Evolutionary conservation across 2,113 vertebrate genomes (phyloP).

Genomic region (Amazona guildingii): DNA sequence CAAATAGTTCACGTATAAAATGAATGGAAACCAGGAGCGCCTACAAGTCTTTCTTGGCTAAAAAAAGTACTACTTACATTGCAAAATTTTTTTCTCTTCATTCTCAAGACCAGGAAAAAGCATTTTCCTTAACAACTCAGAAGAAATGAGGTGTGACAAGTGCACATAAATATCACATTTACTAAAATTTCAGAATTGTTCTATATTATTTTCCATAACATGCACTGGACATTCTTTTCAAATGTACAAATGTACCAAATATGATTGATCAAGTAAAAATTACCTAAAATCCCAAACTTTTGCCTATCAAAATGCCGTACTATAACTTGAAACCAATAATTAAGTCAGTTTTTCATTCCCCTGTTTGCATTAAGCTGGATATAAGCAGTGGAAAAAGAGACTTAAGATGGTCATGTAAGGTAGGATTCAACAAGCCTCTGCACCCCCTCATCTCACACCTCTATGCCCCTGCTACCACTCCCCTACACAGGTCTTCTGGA

Average conservation of each 20-base stretch:
- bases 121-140: conserved; percentile 4
- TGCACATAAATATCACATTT: not conserved
- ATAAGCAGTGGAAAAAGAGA: not conserved
- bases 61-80: not conserved
- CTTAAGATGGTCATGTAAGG: not conserved
- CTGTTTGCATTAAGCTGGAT: not conserved
- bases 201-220: not conserved
- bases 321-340: not conserved
- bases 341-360: not conserved
- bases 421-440: not conserved
- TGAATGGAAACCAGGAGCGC: not conserved
- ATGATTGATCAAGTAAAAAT: not conserved
- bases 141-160: conserved; percentile 15
- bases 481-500: not conserved
- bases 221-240: not conserved
- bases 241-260: not conserved
- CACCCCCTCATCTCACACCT: not conserved
- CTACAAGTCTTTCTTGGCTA: not conserved
- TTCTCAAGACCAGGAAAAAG: not conserved
- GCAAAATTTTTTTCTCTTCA: not conserved
- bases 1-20: conserved; percentile 2
- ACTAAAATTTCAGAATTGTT: not conserved
- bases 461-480: not conserved
- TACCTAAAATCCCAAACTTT: not conserved
- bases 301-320: not conserved